phyloP scores from a whole-genome alignment of 2,113 vertebrate species.

The Mungos mungo region DNA sequence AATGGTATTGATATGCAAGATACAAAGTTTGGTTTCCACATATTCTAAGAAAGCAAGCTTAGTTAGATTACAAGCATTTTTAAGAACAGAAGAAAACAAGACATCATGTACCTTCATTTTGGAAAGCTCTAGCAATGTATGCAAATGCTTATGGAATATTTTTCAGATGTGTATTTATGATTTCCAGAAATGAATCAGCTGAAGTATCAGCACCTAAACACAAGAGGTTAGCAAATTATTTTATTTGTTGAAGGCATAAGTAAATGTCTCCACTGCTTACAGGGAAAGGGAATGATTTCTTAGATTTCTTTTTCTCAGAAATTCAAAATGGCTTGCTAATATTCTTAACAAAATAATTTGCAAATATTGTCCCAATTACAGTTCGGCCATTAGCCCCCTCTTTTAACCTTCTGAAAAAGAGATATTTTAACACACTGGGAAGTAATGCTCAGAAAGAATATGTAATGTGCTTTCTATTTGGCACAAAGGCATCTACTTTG shows the following conservation, averaged over 20 bases:
- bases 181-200: constrained; percentile 8
- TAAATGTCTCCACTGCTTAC: constrained; percentile 22
- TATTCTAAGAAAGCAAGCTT: neutral
- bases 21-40: neutral
- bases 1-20: neutral
- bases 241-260: neutral
- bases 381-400: neutral
- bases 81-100: constrained; percentile 1
- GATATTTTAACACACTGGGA: neutral
- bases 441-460: neutral
- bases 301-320: neutral
- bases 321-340: constrained; percentile 44
- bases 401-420: constrained; percentile 18
- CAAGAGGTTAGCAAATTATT: neutral
- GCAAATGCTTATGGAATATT: neutral
- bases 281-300: neutral
- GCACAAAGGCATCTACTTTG: neutral
- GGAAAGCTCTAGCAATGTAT: neutral
- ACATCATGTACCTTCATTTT: neutral
- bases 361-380: neutral
- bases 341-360: constrained; percentile 36
- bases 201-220: neutral
- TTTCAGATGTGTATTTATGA: constrained; percentile 1
- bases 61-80: constrained; percentile 20
- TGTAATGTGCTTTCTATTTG: neutral